These are phyloP conservation scores for Scartelaos histophorus DNA, from an alignment of 2,113 vertebrate genomes.

Conservation along the genomic window DNA sequence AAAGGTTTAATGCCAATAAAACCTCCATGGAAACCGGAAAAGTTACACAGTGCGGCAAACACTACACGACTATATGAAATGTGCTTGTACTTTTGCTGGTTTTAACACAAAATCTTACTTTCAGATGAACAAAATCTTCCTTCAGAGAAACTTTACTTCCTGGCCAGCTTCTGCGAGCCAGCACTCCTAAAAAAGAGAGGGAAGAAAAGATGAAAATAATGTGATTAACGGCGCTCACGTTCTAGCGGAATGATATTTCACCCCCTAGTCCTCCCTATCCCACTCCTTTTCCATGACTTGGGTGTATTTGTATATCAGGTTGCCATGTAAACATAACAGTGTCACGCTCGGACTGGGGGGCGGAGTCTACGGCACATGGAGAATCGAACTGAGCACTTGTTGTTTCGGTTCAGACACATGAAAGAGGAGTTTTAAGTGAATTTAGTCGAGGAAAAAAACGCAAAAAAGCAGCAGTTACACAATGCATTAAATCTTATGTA, in stretches of 20 bases:
- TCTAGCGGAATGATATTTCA: slow-evolving; percentile 65
- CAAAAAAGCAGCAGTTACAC: neutral
- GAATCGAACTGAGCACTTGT: slow-evolving; percentile 48
- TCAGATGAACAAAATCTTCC: slow-evolving; percentile 23
- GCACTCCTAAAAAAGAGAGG: slow-evolving; percentile 39
- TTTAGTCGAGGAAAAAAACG: neutral
- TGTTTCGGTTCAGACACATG: slow-evolving; percentile 57
- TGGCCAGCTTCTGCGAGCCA: slow-evolving; percentile 57
- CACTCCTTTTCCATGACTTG: slow-evolving; percentile 67
- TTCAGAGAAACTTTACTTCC: slow-evolving; percentile 33
- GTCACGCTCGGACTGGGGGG: slow-evolving; percentile 59
- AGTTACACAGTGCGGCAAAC: neutral
- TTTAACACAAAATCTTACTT: neutral
- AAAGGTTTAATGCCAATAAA: neutral
- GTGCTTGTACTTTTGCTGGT: too few species aligned
- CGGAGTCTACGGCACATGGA: slow-evolving; percentile 39
- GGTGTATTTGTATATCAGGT: slow-evolving; percentile 79
- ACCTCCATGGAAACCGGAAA: neutral
- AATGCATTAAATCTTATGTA: neutral
- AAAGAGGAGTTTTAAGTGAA: slow-evolving; percentile 11
- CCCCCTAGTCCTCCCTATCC: slow-evolving; percentile 38
- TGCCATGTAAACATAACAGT: slow-evolving; percentile 81
- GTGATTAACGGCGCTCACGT: slow-evolving; percentile 65
- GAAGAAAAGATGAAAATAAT: slow-evolving; percentile 55
- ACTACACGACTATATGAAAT: too few species aligned